These are phyloP conservation scores for Phylloscopus collybita DNA, from an alignment of 2,797 vertebrate species.

Conservation along the genomic window DNA sequence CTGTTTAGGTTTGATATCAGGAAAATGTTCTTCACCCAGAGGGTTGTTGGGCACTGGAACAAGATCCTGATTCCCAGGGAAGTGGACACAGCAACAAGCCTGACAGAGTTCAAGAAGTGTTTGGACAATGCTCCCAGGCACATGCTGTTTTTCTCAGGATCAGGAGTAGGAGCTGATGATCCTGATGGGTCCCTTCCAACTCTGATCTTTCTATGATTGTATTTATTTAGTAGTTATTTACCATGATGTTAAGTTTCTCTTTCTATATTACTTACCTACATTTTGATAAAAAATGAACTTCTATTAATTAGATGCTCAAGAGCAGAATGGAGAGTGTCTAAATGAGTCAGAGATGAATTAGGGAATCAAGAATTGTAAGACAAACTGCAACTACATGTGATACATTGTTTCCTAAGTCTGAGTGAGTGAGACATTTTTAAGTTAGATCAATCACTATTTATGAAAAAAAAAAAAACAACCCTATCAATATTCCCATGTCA, in stretches of 20 bases:
- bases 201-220: neutral
- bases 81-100: neutral
- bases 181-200: neutral
- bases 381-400: neutral
- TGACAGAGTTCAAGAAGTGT: neutral
- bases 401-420: neutral
- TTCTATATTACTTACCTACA: neutral
- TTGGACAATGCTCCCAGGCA: neutral
- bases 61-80: rapidly evolving
- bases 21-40: neutral
- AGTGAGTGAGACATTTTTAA: neutral
- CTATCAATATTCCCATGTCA: neutral
- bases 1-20: neutral
- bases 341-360: neutral
- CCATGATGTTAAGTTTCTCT: neutral
- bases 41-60: neutral
- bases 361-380: neutral
- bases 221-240: neutral
- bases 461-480: rapidly evolving
- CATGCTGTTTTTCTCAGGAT: neutral
- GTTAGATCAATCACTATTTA: neutral
- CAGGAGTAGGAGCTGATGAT: neutral
- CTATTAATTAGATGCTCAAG: neutral
- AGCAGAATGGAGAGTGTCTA: neutral
- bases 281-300: neutral